These are phyloP conservation scores for Athalia rosae DNA, from an alignment of 2,888 invertebrate species.

Conservation along the genomic window DNA sequence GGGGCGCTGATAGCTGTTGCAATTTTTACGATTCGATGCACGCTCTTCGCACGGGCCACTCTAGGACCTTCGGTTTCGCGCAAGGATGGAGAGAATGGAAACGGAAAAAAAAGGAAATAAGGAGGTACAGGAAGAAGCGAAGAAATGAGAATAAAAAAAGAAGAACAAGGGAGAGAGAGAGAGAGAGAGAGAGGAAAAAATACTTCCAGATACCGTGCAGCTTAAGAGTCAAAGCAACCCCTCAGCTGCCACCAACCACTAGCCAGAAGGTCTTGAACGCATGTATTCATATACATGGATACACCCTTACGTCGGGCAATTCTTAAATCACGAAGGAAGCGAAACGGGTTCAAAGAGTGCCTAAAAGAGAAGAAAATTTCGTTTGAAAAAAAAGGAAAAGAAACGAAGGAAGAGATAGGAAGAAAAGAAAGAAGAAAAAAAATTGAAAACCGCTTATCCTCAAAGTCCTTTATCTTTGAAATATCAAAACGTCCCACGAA, in stretches of 20 bases:
- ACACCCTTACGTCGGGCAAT: neutral
- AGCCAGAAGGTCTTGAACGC: slow-evolving; percentile 15
- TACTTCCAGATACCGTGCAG: slow-evolving; percentile 22
- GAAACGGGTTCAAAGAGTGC: neutral
- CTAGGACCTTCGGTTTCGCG: slow-evolving; percentile 2
- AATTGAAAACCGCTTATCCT: too few species aligned
- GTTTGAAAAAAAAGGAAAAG: too few species aligned
- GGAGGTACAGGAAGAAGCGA: neutral
- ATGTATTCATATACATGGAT: slow-evolving; percentile 26
- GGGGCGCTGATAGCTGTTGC: slow-evolving; percentile 23
- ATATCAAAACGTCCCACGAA: too few species aligned
- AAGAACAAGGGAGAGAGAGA: neutral
- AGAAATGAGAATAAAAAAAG: neutral
- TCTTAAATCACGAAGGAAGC: neutral
- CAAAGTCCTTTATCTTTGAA: too few species aligned
- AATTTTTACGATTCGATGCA: slow-evolving; percentile 38
- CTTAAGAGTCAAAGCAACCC: slow-evolving; percentile 24
- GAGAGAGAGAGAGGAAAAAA: slow-evolving; percentile 6
- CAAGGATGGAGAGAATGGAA: neutral
- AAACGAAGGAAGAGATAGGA: too few species aligned
- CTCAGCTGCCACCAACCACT: slow-evolving; percentile 10
- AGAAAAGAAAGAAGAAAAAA: too few species aligned
- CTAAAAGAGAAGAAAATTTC: neutral
- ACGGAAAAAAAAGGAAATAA: neutral
- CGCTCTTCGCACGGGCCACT: slow-evolving; percentile 27